Conservation (phyloP, 2,797 vertebrate genomes). For the Tapera naevia region DNA sequence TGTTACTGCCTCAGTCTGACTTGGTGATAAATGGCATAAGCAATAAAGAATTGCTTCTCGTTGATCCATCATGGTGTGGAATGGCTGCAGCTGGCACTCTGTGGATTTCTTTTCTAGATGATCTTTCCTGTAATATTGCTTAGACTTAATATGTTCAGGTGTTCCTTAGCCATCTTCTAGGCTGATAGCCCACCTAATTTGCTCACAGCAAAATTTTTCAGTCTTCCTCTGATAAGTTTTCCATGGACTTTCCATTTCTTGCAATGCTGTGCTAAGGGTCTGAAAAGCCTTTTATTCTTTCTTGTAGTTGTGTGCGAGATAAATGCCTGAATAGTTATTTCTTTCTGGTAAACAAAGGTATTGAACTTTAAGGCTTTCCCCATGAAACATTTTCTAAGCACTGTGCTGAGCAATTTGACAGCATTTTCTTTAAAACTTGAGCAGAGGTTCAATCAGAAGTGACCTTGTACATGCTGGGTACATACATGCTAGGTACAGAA, state of each 20-base stretch:
- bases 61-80: not conserved
- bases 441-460: not conserved
- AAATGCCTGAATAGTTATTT: not conserved
- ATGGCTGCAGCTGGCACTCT: not conserved
- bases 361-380: not conserved
- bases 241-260: rapidly evolving
- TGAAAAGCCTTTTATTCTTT: not conserved
- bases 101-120: not conserved
- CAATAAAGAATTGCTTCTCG: not conserved
- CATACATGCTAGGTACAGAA: not conserved
- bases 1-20: not conserved
- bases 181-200: not conserved
- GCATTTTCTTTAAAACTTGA: not conserved
- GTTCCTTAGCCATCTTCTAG: not conserved
- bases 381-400: not conserved
- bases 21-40: not conserved
- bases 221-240: not conserved
- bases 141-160: not conserved
- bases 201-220: not conserved
- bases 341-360: not conserved
- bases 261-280: not conserved
- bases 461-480: not conserved
- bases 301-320: not conserved
- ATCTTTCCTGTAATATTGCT: not conserved
- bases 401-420: not conserved